A percentile compares a stretch with the other conserved stretches of the same genome.
phyloP scores from a whole-genome alignment of 2,888 invertebrate species.

The Schizaphis graminum region DNA sequence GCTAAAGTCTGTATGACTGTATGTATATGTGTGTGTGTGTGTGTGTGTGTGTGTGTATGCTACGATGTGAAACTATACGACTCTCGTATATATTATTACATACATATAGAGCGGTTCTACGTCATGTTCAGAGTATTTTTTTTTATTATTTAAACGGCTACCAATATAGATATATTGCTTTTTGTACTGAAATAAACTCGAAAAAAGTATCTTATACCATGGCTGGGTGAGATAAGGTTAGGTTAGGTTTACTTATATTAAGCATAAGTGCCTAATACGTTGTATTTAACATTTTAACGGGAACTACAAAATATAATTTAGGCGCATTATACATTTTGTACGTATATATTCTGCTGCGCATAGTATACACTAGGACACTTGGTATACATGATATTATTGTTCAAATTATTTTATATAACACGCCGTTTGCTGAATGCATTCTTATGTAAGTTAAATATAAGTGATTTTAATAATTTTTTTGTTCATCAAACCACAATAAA shows the following conservation, averaged over 20 bases:
- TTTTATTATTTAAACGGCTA: neutral
- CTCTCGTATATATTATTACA: neutral
- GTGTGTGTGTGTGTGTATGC: neutral
- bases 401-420: neutral
- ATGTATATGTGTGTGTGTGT: neutral
- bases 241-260: neutral
- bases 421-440: neutral
- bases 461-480: neutral
- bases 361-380: neutral
- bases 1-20: neutral
- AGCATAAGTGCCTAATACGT: neutral
- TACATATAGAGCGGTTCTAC: neutral
- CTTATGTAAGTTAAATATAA: neutral
- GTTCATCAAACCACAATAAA: neutral
- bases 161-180: neutral
- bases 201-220: neutral
- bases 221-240: neutral
- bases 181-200: neutral
- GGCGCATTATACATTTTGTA: neutral
- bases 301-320: neutral
- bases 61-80: constrained; percentile 18
- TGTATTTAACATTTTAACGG: neutral
- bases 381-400: neutral
- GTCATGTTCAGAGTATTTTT: neutral
- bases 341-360: no score